Percentiles rank a stretch among this genome's conserved stretches.
These are phyloP conservation scores for Anabacerthia variegaticeps DNA, from an alignment of 2,797 vertebrate species.

Conservation along the genomic window DNA sequence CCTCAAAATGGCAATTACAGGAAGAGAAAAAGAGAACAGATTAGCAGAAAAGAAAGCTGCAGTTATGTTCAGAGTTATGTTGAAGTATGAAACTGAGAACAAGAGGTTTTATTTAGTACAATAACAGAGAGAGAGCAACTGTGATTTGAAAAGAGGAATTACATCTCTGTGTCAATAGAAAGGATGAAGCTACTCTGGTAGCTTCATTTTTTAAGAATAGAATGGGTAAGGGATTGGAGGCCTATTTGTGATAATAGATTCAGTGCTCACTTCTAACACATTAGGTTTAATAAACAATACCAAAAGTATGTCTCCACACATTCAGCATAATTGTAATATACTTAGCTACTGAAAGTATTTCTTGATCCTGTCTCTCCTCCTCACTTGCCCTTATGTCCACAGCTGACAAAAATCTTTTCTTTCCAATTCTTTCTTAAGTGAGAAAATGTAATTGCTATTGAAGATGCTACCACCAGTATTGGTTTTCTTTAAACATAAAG, in stretches of 20 bases:
- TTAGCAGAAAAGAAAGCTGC: not conserved
- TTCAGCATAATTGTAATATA: not conserved
- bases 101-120: not conserved
- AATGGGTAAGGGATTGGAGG: not conserved
- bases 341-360: not conserved
- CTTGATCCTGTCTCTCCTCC: not conserved
- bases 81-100: not conserved
- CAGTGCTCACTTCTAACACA: not conserved
- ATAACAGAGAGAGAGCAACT: not conserved
- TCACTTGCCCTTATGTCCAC: not conserved
- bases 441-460: conserved; percentile 39
- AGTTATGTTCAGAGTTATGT: not conserved
- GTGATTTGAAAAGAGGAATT: not conserved
- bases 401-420: conserved; percentile 26
- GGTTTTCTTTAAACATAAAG: conserved; percentile 48
- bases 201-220: not conserved
- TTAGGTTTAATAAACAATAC: conserved; percentile 4
- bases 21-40: not conserved
- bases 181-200: not conserved
- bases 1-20: not conserved
- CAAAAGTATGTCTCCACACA: not conserved
- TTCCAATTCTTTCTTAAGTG: conserved; percentile 20
- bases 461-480: conserved; percentile 7
- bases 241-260: not conserved
- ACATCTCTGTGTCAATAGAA: not conserved